Evolutionary conservation across 2,797 vertebrate species (phyloP).

Genomic region (Arctocebus calabarensis): DNA sequence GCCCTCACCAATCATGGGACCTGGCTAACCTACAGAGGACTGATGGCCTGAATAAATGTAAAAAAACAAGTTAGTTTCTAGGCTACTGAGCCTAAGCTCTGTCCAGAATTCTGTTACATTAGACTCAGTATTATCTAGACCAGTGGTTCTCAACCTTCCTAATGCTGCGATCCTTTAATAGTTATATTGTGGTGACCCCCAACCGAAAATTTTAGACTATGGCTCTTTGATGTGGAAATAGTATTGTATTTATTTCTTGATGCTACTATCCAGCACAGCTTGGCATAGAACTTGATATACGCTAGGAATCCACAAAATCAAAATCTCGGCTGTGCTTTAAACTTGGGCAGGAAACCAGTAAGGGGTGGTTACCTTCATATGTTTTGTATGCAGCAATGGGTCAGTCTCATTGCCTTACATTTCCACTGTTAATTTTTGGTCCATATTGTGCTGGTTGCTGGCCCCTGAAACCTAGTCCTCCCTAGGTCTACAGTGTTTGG

Average conservation of each 20-base stretch:
- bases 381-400: too few relatives aligned
- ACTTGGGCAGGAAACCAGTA: not conserved
- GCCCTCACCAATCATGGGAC: not conserved
- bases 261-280: not conserved
- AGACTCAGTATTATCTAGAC: not conserved
- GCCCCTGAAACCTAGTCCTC: not conserved
- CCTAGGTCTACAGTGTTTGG: not conserved
- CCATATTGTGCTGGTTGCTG: not conserved
- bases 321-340: not conserved
- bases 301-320: not conserved
- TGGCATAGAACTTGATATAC: not conserved
- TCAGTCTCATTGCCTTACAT: not conserved
- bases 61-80: not conserved
- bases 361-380: not conserved
- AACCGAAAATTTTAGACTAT: too few relatives aligned
- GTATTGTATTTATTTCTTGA: not conserved
- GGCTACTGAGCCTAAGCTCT: not conserved
- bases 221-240: not conserved
- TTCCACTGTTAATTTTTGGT: not conserved
- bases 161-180: too few relatives aligned
- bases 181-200: too few relatives aligned
- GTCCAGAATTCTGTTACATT: not conserved
- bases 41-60: not conserved
- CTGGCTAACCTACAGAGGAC: not conserved
- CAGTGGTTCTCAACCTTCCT: too few relatives aligned